A percentile compares a stretch with the other conserved stretches of the same genome.
phyloP scores from a whole-genome alignment of 1,140 invertebrate genomes.

The Leptonema lineaticorne region DNA sequence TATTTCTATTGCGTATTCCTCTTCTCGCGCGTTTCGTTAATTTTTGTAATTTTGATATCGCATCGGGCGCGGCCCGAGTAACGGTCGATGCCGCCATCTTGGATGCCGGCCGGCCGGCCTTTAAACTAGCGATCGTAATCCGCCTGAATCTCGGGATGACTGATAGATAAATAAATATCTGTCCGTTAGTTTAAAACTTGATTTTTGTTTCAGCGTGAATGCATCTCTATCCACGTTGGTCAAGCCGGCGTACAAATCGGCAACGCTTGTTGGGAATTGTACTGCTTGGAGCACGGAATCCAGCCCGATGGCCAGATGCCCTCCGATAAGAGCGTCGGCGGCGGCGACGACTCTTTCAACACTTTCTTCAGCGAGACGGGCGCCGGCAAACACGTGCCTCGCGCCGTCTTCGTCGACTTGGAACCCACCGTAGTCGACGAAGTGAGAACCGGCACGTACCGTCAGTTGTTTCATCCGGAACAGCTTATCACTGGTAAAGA shows the following conservation, averaged over 20 bases:
- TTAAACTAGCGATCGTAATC: background rate
- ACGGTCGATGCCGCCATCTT: conserved; percentile 4
- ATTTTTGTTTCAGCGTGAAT: conserved; percentile 56
- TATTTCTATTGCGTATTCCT: background rate
- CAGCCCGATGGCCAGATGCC: conserved; percentile 70
- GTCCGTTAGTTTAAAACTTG: background rate
- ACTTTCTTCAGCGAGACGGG: conserved; percentile 91
- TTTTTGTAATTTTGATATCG: background rate
- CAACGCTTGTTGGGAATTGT: conserved; percentile 80
- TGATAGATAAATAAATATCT: background rate
- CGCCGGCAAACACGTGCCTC: conserved; percentile 82
- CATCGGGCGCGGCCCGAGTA: background rate
- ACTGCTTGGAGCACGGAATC: conserved; percentile 82
- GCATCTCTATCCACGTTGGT: conserved; percentile 73
- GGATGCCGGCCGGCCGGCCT: background rate
- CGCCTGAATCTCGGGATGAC: background rate
- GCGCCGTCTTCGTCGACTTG: conserved; percentile 83
- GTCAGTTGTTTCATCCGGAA: conserved; percentile 83
- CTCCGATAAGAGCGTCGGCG: conserved; percentile 63
- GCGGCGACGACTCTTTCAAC: conserved; percentile 82
- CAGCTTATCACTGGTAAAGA: conserved; percentile 85
- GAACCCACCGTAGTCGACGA: conserved; percentile 86
- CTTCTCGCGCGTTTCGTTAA: background rate
- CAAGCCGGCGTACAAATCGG: conserved; percentile 74
- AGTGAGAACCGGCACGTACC: conserved; percentile 79